Percentiles rank a stretch among this genome's conserved stretches.
These are phyloP conservation scores for Chaetura pelagica DNA, from an alignment of 2,113 vertebrate genomes.

Conservation along the genomic window DNA sequence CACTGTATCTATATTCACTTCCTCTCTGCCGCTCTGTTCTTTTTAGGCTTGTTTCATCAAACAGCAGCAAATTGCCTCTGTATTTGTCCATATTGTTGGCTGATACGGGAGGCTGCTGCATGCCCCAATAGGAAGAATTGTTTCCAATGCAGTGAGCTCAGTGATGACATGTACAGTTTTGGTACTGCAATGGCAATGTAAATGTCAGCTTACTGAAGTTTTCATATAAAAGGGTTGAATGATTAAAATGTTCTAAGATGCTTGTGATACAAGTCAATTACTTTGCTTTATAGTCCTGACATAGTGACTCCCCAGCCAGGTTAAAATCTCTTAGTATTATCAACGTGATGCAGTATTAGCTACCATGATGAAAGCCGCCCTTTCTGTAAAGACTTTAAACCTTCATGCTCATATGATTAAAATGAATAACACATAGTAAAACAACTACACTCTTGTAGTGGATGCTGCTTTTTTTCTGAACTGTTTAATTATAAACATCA, in stretches of 20 bases:
- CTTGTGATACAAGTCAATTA: not conserved
- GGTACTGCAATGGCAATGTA: not conserved
- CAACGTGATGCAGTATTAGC: not conserved
- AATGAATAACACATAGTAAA: not conserved
- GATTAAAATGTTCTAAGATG: not conserved
- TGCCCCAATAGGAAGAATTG: not conserved
- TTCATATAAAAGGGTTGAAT: not conserved
- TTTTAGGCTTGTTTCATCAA: not conserved
- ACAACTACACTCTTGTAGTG: not conserved
- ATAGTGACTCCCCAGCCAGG: not conserved
- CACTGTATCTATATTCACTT: not conserved
- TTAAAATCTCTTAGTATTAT: not conserved
- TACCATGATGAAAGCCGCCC: not conserved
- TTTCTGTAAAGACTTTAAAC: not conserved
- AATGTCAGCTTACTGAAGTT: not conserved
- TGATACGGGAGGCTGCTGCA: not conserved
- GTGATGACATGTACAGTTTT: not conserved
- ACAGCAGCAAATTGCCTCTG: slow-evolving; percentile 7
- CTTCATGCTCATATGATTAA: not conserved
- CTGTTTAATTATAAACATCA: not conserved
- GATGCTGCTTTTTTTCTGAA: not conserved
- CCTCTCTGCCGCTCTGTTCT: not conserved
- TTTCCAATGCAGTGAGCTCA: slow-evolving; percentile 9
- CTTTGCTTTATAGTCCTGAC: not conserved
- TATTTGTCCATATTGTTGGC: not conserved